Evolutionary conservation across 2,113 vertebrate species (phyloP), one percentile per base, ranked within the genome.

Genomic region (Pelecanus crispus): DNA sequence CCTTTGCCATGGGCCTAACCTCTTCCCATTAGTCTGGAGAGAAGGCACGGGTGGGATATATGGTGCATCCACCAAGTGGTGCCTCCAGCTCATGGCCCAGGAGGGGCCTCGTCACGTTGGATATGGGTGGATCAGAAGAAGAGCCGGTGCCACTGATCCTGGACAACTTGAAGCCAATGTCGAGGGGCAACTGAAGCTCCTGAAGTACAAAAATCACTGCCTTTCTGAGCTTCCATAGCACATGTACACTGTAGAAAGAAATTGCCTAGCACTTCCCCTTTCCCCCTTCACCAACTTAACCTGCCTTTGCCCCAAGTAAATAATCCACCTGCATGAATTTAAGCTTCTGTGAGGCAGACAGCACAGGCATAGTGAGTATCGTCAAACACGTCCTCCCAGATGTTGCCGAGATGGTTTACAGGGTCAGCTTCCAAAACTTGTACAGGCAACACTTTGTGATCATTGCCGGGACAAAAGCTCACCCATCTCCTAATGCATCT

Each of bases 181-280:
- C 1, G 2, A 91, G 8, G 31, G 9, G 52, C 36, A 61, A 16
- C 24, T 29, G 31, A 88, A 89, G 55, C 31, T 87, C n/a, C 59
- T 49, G 36, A 84, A 84, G 49, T 36, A 81, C 3, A 86, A 84
- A 83, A 40, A 7, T 11, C 38, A 24, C 16, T 38, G 26, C 24
- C 32, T 87, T 86, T 81, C 50, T 75, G 20, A 78, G 58, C 45
- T 49, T 36, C n/a, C 16, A 7, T 5, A 72, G 16, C 68, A 13
- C 18, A 66, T 0, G 0, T 31, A 53, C 10, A 12, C 10, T 44
- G 31, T 0, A 86, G 49, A 56, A 83, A 58, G 34, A 61, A 56
- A 86, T 9, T 49, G 25, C 17, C 19, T 24, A 19, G 20, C 3
- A 9, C 70, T 82, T 73, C n/a, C 26, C 7, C 38, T 71, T 81